Base-by-base conservation (phyloP, 2,797 vertebrate genomes). In the Myioborus miniatus region DNA sequence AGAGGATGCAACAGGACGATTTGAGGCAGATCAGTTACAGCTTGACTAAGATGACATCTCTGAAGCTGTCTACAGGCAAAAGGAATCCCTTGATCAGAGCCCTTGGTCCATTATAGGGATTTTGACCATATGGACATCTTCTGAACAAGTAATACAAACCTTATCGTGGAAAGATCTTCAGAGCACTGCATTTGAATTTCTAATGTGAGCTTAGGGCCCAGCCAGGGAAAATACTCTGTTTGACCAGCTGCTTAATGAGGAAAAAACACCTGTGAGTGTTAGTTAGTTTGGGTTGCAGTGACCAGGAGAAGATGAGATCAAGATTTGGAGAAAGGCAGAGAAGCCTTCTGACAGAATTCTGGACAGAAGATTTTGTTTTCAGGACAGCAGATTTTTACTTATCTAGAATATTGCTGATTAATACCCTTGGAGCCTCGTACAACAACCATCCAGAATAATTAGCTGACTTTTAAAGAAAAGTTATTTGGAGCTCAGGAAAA, bases 201-300 rank as follows among this genome's bases (percentile, higher is more conserved):
- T 53, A 65, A 37, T 34, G 39, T 5, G 53, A 83, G 65, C 0
- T 6, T 23, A 63, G 9, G 8, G 15, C 2, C 4, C 22, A 71
- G 5, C 1, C 17, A 71, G 4, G 8, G 27, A 50, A 50, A 82
- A 82, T 24, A 52, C 9, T 67, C 16, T 47, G 1, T 22, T 18
- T 69, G 24, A 60, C 10, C 16, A 56, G 20, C 15, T 60, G 17
- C 9, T 60, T 41, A 44, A 1, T 0, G 1, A 79, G 32, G 5
- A 34, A 53, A 17, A 81, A 78, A 43, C 7, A 12, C 3, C 17
- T 74, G 4, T 70, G n/a, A 75, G 39, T 20, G 44, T 26, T 7
- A 49, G 6, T 50, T 71, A 49, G 6, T 50, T 71, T 69, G 36
- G 26, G 19, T 55, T 55, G 58, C 27, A 71, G 22, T 30, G 19